A percentile compares a stretch with the other conserved stretches of the same genome.
phyloP scores from a whole-genome alignment of 2,888 invertebrate species.

The Macaria notata region DNA sequence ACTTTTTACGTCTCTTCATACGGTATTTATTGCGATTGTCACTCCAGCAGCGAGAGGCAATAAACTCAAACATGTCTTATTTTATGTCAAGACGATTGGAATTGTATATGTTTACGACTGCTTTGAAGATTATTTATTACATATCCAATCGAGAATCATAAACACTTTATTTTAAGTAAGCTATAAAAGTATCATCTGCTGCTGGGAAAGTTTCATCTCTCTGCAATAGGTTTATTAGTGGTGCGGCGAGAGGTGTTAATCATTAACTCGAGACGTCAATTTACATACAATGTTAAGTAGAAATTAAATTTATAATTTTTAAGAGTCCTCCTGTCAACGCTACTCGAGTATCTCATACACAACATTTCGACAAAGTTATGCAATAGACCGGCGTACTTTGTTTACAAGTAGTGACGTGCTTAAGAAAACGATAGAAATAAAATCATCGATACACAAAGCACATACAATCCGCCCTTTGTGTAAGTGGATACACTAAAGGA shows the following conservation, averaged over 20 bases:
- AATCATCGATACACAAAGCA: conserved; percentile 29
- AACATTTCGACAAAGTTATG: conserved; percentile 15
- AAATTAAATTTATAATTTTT: conserved; percentile 14
- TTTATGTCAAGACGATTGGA: conserved; percentile 47
- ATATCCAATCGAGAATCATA: conserved; percentile 39
- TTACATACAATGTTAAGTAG: conserved; percentile 18
- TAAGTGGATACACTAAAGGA: conserved; percentile 53
- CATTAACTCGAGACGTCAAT: conserved; percentile 11
- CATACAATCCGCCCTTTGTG: conserved; percentile 40
- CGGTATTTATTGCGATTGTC: conserved; percentile 69
- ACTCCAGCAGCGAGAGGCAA: conserved; percentile 53
- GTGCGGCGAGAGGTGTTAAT: conserved; percentile 18
- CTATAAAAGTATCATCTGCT: conserved; percentile 25
- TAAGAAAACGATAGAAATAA: conserved; percentile 23
- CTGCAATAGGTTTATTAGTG: conserved; percentile 21
- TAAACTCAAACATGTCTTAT: conserved; percentile 60
- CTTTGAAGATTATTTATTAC: conserved; percentile 52
- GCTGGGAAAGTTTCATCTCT: conserved; percentile 26
- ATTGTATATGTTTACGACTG: conserved; percentile 50
- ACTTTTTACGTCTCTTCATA: conserved; percentile 67
- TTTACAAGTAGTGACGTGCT: conserved; percentile 24
- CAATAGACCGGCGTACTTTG: conserved; percentile 16
- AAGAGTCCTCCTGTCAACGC: conserved; percentile 8
- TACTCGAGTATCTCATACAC: conserved; percentile 13
- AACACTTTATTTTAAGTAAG: conserved; percentile 42